phyloP scores from a whole-genome alignment of 2,888 invertebrate genomes.

The Suillia variegata region DNA sequence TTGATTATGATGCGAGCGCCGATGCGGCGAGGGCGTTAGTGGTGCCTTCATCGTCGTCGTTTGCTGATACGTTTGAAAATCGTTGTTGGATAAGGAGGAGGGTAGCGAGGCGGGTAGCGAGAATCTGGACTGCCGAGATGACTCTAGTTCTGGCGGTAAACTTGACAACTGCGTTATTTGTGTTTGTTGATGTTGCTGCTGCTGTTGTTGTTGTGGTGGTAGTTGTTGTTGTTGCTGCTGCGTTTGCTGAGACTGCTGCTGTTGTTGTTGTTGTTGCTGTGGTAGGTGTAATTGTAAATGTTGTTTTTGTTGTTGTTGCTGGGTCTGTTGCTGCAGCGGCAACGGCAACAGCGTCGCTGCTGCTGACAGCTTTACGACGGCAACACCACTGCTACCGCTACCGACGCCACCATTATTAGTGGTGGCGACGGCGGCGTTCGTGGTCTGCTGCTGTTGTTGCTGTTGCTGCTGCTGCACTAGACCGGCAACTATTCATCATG shows the following conservation, averaged over 20 bases:
- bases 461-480: constrained; percentile 51
- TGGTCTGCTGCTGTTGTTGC: constrained; percentile 32
- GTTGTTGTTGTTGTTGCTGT: constrained; percentile 27
- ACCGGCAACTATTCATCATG: constrained; percentile 59
- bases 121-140: constrained; percentile 2
- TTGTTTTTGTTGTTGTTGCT: constrained; percentile 29
- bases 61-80: constrained; percentile 24
- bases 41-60: too few species aligned
- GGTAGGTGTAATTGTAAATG: constrained; percentile 21
- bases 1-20: constrained; percentile 18
- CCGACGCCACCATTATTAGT: constrained; percentile 18
- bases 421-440: constrained; percentile 16
- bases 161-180: too few species aligned
- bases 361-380: constrained; percentile 16
- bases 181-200: constrained; percentile 14
- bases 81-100: constrained; percentile 15
- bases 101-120: constrained; percentile 11
- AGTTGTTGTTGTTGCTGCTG: constrained; percentile 30
- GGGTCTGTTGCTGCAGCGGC: constrained; percentile 33
- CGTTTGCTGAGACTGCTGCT: constrained; percentile 22
- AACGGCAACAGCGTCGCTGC: constrained; percentile 29
- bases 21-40: constrained; percentile 26
- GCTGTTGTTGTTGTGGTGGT: constrained; percentile 37
- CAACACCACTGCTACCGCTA: constrained; percentile 20
- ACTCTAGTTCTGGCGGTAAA: too few species aligned